Percentiles rank a stretch among this genome's conserved stretches.
Evolutionary conservation across 2,113 vertebrate genomes (phyloP).

Genomic region (Ornithorhynchus anatinus): DNA sequence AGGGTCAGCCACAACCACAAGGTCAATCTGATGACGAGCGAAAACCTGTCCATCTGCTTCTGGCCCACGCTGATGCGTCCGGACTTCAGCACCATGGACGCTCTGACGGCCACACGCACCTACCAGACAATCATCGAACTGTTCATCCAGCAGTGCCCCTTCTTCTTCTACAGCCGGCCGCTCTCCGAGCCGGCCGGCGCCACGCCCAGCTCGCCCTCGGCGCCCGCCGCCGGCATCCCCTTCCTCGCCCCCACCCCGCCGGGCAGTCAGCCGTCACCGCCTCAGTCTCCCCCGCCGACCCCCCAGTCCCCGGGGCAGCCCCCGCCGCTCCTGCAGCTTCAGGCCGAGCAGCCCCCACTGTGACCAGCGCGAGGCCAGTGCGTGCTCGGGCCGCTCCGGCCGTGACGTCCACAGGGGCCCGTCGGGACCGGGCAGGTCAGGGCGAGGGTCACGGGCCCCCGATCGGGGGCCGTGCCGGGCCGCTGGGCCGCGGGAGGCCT

Average conservation of each 20-base stretch:
- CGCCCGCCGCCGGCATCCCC: slow-evolving; percentile 56
- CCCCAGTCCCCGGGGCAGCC: slow-evolving; percentile 82
- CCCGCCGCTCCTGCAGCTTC: slow-evolving; percentile 76
- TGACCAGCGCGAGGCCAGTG: slow-evolving; percentile 61
- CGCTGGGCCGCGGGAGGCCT: too few species aligned
- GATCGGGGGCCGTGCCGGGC: too few species aligned
- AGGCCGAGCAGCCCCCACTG: slow-evolving; percentile 85
- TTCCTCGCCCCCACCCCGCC: slow-evolving; percentile 57
- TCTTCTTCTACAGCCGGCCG: slow-evolving; percentile 91
- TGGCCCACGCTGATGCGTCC: slow-evolving; percentile 95
- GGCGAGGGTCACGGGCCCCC: not conserved
- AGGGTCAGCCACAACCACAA: slow-evolving; percentile 91
- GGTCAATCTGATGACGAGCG: slow-evolving; percentile 94
- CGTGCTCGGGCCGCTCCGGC: too few species aligned
- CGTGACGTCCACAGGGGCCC: too few species aligned
- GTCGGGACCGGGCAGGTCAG: too few species aligned
- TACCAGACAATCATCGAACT: slow-evolving; percentile 98
- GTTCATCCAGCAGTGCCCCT: slow-evolving; percentile 93
- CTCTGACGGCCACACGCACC: slow-evolving; percentile 89
- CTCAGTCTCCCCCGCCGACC: slow-evolving; percentile 79
- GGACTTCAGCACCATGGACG: slow-evolving; percentile 94
- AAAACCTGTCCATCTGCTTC: slow-evolving; percentile 97
- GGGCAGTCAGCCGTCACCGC: slow-evolving; percentile 41
- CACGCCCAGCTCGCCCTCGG: slow-evolving; percentile 68
- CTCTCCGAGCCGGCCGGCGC: slow-evolving; percentile 77